phyloP scores from a whole-genome alignment of 2,888 invertebrate species.

The Drosophila sordidapex region DNA sequence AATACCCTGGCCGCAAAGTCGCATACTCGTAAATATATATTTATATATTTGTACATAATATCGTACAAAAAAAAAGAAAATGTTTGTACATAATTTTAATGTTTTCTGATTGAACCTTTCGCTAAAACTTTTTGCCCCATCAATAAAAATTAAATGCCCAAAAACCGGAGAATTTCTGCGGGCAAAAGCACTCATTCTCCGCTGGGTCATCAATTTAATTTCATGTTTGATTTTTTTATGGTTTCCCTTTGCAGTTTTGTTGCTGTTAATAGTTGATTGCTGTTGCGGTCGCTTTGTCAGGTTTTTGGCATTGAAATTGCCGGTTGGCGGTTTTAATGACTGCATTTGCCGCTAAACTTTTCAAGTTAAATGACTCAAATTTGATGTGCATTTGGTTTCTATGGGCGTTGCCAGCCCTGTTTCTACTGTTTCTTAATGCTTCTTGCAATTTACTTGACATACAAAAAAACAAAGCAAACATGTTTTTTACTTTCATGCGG shows the following conservation, averaged over 20 bases:
- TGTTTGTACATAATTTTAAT: slow-evolving; percentile 78
- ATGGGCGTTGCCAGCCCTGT: slow-evolving; percentile 17
- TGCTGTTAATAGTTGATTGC: slow-evolving; percentile 71
- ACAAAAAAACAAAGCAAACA: slow-evolving; percentile 1
- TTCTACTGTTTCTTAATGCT: slow-evolving; percentile 1
- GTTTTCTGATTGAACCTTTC: slow-evolving; percentile 70
- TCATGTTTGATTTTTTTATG: slow-evolving; percentile 76
- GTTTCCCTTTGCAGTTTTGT: slow-evolving; percentile 28
- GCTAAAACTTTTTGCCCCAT: slow-evolving; percentile 50
- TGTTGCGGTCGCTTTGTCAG: slow-evolving; percentile 41
- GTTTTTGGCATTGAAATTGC: slow-evolving; percentile 55
- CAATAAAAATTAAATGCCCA: slow-evolving; percentile 50
- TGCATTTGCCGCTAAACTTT: slow-evolving; percentile 69
- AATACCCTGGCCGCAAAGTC: slow-evolving; percentile 12
- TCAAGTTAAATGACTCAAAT: slow-evolving; percentile 73
- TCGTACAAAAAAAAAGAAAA: not conserved
- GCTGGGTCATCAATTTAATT: slow-evolving; percentile 76
- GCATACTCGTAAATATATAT: slow-evolving; percentile 65
- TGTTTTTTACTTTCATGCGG: not conserved
- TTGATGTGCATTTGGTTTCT: slow-evolving; percentile 70
- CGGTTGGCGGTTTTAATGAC: slow-evolving; percentile 57
- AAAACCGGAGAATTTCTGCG: slow-evolving; percentile 9
- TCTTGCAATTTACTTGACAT: not conserved
- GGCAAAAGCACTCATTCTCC: slow-evolving; percentile 18
- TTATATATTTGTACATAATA: slow-evolving; percentile 27